Evolutionary conservation across 2,888 invertebrate species (phyloP), one percentile per base, ranked within the genome.

Genomic region (Lathronympha strigana): DNA sequence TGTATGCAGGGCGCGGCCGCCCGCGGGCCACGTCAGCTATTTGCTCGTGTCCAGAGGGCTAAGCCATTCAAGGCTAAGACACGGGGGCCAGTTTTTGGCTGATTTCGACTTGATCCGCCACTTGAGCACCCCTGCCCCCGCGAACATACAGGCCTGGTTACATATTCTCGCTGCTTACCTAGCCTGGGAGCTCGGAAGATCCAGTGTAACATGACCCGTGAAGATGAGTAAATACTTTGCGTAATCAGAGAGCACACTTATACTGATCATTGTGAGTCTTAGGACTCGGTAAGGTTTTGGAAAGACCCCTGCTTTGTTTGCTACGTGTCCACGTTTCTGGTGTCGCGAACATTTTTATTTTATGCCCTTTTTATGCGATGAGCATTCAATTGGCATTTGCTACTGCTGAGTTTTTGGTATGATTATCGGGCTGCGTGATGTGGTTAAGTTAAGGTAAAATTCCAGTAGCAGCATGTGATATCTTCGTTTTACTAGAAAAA

Each of bases 51-150:
- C 91, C 91, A 88, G 86, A 86, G 86, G 90, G 91, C 90, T 92
- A 89, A 91, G 86, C 92, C 92, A 91, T 91, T 90, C 92, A 91
- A 91, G 92, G 92, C 90, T 91, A 92, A 90, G 86, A 76, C 81
- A 81, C 83, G 76, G 82, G 83, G 88, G 85, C 92, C 89, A 92
- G 90, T 92, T 92, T 92, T 92, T 92, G 92, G 88, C 84, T 78
- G 84, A 80, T 84, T 77, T 76, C 78, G 82, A 88, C 86, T 84
- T 88, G 89, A 90, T 90, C 90, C 86, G 70, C 71, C 69, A 67
- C 71, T 67, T 64, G 67, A 71, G 69, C 71, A 73, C 74, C 74
- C 72, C 73, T 73, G 72, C 72, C 68, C 72, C 73, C 74, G 71
- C 72, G 50, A 57, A 49, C 40, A 25, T 51, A 33, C 53, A 55